These are phyloP conservation scores for Diadegma fenestrale DNA, from an alignment of 2,888 invertebrate genomes.

Conservation along the genomic window DNA sequence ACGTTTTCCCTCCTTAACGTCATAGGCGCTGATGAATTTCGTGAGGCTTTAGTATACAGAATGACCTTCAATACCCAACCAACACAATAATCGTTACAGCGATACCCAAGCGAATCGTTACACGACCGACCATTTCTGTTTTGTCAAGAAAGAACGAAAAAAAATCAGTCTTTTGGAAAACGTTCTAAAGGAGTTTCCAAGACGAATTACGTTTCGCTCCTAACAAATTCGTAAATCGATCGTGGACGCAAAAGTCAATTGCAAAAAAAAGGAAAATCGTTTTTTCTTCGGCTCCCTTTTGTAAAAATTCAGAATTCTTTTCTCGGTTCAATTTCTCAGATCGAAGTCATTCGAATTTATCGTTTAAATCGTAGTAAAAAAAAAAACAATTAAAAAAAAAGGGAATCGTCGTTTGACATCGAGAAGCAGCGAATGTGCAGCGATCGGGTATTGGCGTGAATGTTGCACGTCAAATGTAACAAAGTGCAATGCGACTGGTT, in stretches of 20 bases:
- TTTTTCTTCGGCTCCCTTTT: not conserved
- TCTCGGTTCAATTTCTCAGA: not conserved
- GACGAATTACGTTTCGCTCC: not conserved
- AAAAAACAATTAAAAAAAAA: not conserved
- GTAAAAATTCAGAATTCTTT: not conserved
- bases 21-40: not conserved
- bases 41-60: not conserved
- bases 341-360: too few relatives aligned
- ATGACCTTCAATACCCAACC: not conserved
- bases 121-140: not conserved
- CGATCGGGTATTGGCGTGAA: not conserved
- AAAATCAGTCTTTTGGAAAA: not conserved
- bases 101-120: conserved; percentile 12
- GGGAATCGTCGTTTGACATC: not conserved
- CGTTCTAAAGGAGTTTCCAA: not conserved
- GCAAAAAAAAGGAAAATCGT: not conserved
- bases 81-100: not conserved
- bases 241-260: not conserved
- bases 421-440: not conserved
- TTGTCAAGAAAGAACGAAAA: not conserved
- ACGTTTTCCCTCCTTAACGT: not conserved
- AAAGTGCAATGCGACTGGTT: not conserved
- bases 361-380: not conserved
- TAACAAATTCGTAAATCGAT: not conserved
- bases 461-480: not conserved